Evolutionary conservation across 2,113 vertebrate species (phyloP).

Genomic region (Myotis davidii): DNA sequence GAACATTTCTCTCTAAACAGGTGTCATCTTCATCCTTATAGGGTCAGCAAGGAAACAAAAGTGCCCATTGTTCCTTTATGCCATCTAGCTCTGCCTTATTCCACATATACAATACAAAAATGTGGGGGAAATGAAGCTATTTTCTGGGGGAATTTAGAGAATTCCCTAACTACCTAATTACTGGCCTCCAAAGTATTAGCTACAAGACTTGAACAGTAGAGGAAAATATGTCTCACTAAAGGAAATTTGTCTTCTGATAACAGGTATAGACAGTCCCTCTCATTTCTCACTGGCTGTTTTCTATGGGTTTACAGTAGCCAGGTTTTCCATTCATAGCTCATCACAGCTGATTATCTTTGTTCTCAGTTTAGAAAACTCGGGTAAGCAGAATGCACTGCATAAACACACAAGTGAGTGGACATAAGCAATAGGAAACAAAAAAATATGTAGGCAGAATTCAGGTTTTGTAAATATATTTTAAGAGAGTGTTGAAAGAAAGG

Average conservation of each 20-base stretch:
- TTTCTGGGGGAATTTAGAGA: constrained; percentile 38
- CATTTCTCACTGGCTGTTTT: background rate
- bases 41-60: background rate
- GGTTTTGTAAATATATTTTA: background rate
- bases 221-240: background rate
- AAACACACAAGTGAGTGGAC: background rate
- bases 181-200: constrained; percentile 34
- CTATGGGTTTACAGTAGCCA: background rate
- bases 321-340: background rate
- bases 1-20: background rate
- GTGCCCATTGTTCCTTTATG: background rate
- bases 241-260: constrained; percentile 9
- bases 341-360: background rate
- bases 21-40: too few species aligned
- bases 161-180: constrained; percentile 47
- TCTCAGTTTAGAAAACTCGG: background rate
- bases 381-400: background rate
- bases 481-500: background rate
- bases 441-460: background rate
- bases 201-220: background rate
- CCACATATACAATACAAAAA: background rate
- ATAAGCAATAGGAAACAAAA: constrained; percentile 7
- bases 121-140: background rate
- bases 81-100: background rate
- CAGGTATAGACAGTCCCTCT: background rate